Base-by-base conservation (phyloP, 2,888 invertebrate genomes). In the Stenchaetothrips biformis region DNA sequence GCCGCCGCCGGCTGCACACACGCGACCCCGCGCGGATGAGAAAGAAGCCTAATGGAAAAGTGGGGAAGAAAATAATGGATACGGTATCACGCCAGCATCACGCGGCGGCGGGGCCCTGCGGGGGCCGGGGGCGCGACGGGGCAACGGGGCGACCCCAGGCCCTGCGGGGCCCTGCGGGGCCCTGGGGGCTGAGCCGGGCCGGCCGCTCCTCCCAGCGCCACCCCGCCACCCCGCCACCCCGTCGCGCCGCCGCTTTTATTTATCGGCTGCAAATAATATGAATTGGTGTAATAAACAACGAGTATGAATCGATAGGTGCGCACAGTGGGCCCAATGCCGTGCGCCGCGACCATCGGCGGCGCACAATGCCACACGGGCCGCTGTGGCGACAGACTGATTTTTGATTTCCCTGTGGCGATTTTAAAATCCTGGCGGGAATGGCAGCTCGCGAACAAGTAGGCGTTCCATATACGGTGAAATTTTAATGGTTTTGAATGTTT, bases 291-390 rank as follows among this genome's bases (percentile, higher is more conserved):
- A 74, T 74, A 74, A 74, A 74, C 67, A 21, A 21, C 9, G 67
- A 7, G 67, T 74, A 74, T 25, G 25, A 21, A 74, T 67, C 67
- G 67, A 67, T 67, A 67, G 67, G 67, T 21, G n/a, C n/a, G 53
- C 53, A 13, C 13, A 4, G 9, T 21, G n/a, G 67, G 4, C 7
- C 9, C n/a, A 21, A 1, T 21, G n/a, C 67, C 21, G 16, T 3
- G 53, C 53, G 53, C 53, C 53, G 16, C 37, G 37, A 37, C 37
- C 4, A 37, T 37, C 37, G 2, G 37, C 37, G 53, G 6, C 16
- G 53, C 53, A n/a, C n/a, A 16, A 7, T 9, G 53, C 53, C 53
- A 16, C 3, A 16, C 2, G 53, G 53, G 16, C 53, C 53, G 53
- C n/a, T n/a, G n/a, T n/a, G n/a, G n/a, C n/a, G 37, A 37, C 37